These are phyloP conservation scores for Crossocerus cetratus DNA, from an alignment of 2,888 invertebrate genomes.

Conservation along the genomic window DNA sequence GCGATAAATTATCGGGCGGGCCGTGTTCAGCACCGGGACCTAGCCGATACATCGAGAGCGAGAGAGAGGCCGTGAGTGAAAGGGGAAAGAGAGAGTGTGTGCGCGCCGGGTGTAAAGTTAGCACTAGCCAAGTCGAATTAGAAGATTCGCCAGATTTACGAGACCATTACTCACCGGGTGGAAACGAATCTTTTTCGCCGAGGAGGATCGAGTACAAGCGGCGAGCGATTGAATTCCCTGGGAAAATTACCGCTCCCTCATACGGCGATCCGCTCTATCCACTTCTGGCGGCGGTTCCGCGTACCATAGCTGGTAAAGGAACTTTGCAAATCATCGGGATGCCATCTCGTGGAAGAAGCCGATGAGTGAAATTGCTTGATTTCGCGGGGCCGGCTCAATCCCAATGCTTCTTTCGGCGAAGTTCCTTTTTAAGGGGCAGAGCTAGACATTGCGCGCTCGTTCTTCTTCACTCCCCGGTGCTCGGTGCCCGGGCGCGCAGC, in stretches of 20 bases:
- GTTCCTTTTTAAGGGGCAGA: not conserved
- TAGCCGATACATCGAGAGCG: not conserved
- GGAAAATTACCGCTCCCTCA: not conserved
- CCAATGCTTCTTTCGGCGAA: not conserved
- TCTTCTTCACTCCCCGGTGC: constrained; percentile 27
- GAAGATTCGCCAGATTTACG: constrained; percentile 37
- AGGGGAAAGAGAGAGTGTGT: constrained; percentile 22
- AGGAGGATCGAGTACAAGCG: not conserved
- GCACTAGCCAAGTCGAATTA: constrained; percentile 30
- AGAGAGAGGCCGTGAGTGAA: constrained; percentile 17
- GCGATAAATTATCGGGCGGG: constrained; percentile 57
- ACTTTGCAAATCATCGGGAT: too few species aligned
- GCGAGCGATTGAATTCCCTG: not conserved
- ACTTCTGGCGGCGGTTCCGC: too few species aligned
- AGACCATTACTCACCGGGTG: constrained; percentile 6
- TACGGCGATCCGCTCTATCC: too few species aligned
- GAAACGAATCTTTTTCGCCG: not conserved
- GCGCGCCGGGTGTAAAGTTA: constrained; percentile 33
- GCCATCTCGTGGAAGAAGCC: not conserved
- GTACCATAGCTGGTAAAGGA: too few species aligned
- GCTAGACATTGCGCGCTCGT: constrained; percentile 14
- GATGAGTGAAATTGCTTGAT: constrained; percentile 4
- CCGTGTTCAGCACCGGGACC: constrained; percentile 7
- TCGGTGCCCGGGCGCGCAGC: constrained; percentile 20
- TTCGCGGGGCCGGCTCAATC: constrained; percentile 9